Evolutionary conservation across 2,113 vertebrate species (phyloP).

Genomic region (Seriola rivoliana): DNA sequence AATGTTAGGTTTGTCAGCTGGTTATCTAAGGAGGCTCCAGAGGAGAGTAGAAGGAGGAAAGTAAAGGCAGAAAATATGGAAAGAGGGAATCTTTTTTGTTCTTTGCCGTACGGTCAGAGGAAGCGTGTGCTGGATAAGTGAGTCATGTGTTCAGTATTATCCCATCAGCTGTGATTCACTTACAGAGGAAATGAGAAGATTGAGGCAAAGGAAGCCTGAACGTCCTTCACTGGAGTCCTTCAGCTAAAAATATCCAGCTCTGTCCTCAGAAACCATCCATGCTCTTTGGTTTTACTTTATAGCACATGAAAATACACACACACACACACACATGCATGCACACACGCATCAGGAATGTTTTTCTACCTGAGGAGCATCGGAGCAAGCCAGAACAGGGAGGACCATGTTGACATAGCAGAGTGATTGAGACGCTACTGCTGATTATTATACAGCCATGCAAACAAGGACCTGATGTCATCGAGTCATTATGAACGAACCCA

Average conservation of each 20-base stretch:
- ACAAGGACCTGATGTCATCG: slow-evolving; percentile 67
- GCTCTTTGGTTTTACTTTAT: slow-evolving; percentile 43
- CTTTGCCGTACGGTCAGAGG: slow-evolving; percentile 27
- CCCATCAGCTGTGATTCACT: slow-evolving; percentile 64
- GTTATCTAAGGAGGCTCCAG: not conserved
- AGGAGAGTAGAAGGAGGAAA: not conserved
- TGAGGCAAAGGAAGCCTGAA: slow-evolving; percentile 36
- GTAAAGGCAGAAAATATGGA: slow-evolving; percentile 28
- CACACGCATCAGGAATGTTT: slow-evolving; percentile 70
- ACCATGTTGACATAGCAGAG: slow-evolving; percentile 69
- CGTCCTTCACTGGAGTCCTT: slow-evolving; percentile 2
- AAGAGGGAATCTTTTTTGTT: slow-evolving; percentile 15
- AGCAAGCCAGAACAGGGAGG: slow-evolving; percentile 79
- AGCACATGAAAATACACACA: slow-evolving; percentile 23
- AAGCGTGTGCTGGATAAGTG: slow-evolving; percentile 55
- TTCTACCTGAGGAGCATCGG: slow-evolving; percentile 47
- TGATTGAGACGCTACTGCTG: slow-evolving; percentile 61
- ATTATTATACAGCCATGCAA: slow-evolving; percentile 70
- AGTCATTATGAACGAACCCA: slow-evolving; percentile 35
- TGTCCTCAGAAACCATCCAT: slow-evolving; percentile 32
- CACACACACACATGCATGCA: slow-evolving; percentile 32
- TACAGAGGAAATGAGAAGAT: slow-evolving; percentile 66
- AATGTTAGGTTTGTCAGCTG: no score
- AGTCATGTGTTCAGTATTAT: slow-evolving; percentile 68
- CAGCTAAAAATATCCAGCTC: slow-evolving; percentile 39